Conservation (phyloP, 2,888 invertebrate species). For the Synanthedon andrenaeformis region DNA sequence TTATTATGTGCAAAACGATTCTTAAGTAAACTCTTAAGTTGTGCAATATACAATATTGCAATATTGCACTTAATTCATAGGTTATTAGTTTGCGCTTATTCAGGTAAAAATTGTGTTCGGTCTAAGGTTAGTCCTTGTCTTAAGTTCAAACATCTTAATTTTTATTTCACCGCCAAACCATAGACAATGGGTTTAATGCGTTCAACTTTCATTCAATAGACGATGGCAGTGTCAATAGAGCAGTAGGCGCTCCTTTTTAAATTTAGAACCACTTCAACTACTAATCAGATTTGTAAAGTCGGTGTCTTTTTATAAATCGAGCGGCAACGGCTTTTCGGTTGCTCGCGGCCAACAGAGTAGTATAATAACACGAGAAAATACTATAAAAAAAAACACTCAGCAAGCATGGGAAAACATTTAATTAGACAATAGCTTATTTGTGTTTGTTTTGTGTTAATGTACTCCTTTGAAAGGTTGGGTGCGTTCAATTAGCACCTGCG, state of each 20-base stretch:
- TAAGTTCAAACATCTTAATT: not conserved
- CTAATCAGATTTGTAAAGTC: slow-evolving; percentile 67
- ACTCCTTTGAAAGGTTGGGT: slow-evolving; percentile 49
- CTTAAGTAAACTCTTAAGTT: no score
- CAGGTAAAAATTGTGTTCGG: no score
- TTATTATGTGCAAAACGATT: no score
- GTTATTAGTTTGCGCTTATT: no score
- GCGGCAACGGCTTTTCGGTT: slow-evolving; percentile 39
- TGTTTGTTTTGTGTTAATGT: slow-evolving; percentile 68
- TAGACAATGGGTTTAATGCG: slow-evolving; percentile 28
- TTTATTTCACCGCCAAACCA: not conserved
- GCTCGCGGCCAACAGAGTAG: slow-evolving; percentile 34
- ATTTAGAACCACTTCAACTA: slow-evolving; percentile 64
- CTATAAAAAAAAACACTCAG: slow-evolving; percentile 21
- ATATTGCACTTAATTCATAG: no score
- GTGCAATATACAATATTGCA: no score
- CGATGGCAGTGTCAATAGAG: slow-evolving; percentile 45
- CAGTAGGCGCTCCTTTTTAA: slow-evolving; percentile 45
- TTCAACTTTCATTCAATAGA: slow-evolving; percentile 32
- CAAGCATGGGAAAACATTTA: slow-evolving; percentile 65
- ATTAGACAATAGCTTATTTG: slow-evolving; percentile 69
- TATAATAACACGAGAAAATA: slow-evolving; percentile 29
- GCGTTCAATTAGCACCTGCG: slow-evolving; percentile 56
- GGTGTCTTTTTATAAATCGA: slow-evolving; percentile 36
- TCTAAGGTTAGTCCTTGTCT: no score